phyloP scores from a whole-genome alignment of 2,797 vertebrate species.

The Etheostoma nigrum region DNA sequence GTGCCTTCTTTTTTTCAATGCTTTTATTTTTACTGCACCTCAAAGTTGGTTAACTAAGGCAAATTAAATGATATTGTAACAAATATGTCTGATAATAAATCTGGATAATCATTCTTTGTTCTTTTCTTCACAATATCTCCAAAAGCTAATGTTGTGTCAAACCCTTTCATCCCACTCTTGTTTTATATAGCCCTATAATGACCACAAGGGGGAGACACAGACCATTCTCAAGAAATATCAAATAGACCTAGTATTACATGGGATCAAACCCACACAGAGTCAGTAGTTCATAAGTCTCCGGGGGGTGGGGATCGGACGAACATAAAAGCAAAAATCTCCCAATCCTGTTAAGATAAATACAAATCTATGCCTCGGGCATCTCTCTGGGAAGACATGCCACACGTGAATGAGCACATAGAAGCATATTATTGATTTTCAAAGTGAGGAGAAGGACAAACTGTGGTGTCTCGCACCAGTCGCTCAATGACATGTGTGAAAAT shows the following conservation, averaged over 20 bases:
- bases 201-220: slow-evolving; percentile 72
- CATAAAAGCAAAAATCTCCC: slow-evolving; percentile 56
- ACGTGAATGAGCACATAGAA: slow-evolving; percentile 65
- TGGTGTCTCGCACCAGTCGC: slow-evolving; percentile 70
- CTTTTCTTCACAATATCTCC: background rate
- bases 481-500: slow-evolving; percentile 80
- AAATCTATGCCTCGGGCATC: slow-evolving; percentile 68
- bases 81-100: background rate
- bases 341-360: slow-evolving; percentile 53
- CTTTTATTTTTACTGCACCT: background rate
- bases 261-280: slow-evolving; percentile 19
- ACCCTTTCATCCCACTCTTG: background rate
- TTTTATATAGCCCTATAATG: slow-evolving; percentile 23
- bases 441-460: slow-evolving; percentile 63
- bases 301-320: background rate
- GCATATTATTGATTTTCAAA: slow-evolving; percentile 81
- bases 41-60: rapidly evolving
- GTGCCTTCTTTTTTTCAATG: background rate
- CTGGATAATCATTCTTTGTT: too few relatives aligned
- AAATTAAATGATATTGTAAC: background rate
- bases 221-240: slow-evolving; percentile 30
- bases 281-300: slow-evolving; percentile 32
- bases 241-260: background rate
- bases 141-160: background rate
- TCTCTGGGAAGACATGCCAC: slow-evolving; percentile 59